Evolutionary conservation across 2,888 invertebrate species (phyloP), one percentile per base, ranked within the genome.

Genomic region (Axea sp.): DNA sequence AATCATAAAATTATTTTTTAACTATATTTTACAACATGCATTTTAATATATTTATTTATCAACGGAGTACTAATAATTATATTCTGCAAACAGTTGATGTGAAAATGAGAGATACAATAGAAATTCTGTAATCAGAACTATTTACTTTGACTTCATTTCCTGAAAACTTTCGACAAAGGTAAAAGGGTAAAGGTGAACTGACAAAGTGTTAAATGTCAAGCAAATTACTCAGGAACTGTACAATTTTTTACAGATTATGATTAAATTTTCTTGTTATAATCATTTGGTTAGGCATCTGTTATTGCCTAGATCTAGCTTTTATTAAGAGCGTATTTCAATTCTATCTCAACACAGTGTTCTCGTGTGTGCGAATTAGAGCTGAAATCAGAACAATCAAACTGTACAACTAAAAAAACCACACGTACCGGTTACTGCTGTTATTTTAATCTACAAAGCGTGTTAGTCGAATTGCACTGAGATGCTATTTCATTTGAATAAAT

Each of bases 351-450:
- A 22, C 17, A n/a, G n/a, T n/a, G n/a, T n/a, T n/a, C n/a, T n/a
- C 12, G 14, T 22, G 31, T 41, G 9, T 31, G 41, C 19, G 41
- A 41, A 41, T 57, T 57, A 41, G 30, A 57, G 19, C 11, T 30
- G 17, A 41, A 57, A 57, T 41, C 55, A 15, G 41, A 22, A 2
- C 41, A 31, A 41, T 57, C 28, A 57, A 57, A 41, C 19, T 22
- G 19, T 8, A 31, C 41, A 24, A 22, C 15, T 24, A 43, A 7
- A 53, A 53, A 43, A 57, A 43, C 24, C 24, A 33, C 17, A n/a
- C 15, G 19, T 9, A 6, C 12, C 12, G 17, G 37, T 9, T 14
- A 19, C 39, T 9, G 14, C 26, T 31, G 41, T 57, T 57, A 57
- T 41, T 57, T 41, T 31, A 31, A 41, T 31, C 31, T 31, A 19